Evolutionary conservation across 37 sponge, comb jelly and placozoan genomes (phyloP), one percentile per base, ranked within the genome.

Genomic region (Spongilla lacustris): DNA sequence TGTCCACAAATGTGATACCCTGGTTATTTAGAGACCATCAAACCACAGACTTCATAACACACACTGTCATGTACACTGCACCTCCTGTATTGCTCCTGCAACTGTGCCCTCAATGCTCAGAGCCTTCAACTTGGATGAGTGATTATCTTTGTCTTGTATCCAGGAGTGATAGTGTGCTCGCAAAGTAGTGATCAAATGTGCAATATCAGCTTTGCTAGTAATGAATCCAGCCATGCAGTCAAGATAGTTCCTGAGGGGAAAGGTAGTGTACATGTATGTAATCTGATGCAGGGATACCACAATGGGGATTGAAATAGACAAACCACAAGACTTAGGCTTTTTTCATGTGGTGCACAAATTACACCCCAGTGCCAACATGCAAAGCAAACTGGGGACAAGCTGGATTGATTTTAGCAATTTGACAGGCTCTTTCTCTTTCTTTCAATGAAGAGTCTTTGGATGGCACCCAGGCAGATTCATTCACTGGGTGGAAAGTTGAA

Each of bases 1-100:
- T 37, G 28, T 79, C 80, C 50, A 79, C 30, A 79, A 79, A 79
- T 14, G 26, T 36, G 50, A 79, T 79, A 79, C 66, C 80, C 80
- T 79, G 66, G 12, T n/a, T 8, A 13, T 8, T 58, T 19, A 19
- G 21, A 58, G 21, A 19, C 14, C 14, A 58, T 58, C 58, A 58
- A 1, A 58, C 21, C 1, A 1, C 4, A 10, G 11, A 1, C 58
- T 1, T 17, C 14, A 58, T 17, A 58, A 10, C 11, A 14, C 58
- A 17, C 21, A 17, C 58, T 14, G 19, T 14, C 58, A 6, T 58
- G n/a, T n/a, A n/a, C n/a, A n/a, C n/a, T n/a, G n/a, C n/a, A 58
- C 58, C 58, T 58, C 58, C 58, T 58, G 58, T 58, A 58, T 58
- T 58, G 58, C 58, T 58, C 58, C 58, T 1, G 58, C 58, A 58